A percentile compares a stretch with the other conserved stretches of the same genome.
Conservation (phyloP, 2,113 vertebrate species). For the Odocoileus virginianus region DNA sequence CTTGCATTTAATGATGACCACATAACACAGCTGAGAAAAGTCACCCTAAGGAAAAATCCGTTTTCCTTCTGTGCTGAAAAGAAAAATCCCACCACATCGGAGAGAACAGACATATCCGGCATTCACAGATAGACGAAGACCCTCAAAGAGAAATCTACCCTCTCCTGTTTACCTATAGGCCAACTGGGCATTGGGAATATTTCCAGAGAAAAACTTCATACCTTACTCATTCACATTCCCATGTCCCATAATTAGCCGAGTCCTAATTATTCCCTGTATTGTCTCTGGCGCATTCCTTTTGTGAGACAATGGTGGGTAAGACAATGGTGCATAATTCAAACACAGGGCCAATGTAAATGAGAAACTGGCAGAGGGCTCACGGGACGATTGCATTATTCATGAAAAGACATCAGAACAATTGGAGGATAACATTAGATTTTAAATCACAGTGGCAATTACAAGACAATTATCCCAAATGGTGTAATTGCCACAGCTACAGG, state of each 20-base stretch:
- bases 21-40: constrained; percentile 46
- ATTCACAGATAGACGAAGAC: background rate
- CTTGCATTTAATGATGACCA: constrained; percentile 4
- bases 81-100: background rate
- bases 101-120: background rate
- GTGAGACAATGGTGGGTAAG: constrained; percentile 57
- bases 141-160: background rate
- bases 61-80: constrained; percentile 43
- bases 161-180: background rate
- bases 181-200: background rate
- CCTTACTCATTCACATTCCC: background rate
- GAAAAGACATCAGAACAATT: constrained; percentile 77
- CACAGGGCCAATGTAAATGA: constrained; percentile 68
- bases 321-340: constrained; percentile 70
- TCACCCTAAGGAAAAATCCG: constrained; percentile 25
- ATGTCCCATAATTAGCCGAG: constrained; percentile 51
- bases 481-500: constrained; percentile 68
- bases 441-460: constrained; percentile 80
- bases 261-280: constrained; percentile 65
- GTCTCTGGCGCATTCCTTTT: constrained; percentile 68
- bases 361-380: constrained; percentile 53
- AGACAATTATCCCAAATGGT: constrained; percentile 77
- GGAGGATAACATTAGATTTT: constrained; percentile 74
- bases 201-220: constrained; percentile 35
- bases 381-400: constrained; percentile 79